Evolutionary conservation across 2,797 vertebrate genomes (phyloP).

Genomic region (Kryptopterus vitreolus): DNA sequence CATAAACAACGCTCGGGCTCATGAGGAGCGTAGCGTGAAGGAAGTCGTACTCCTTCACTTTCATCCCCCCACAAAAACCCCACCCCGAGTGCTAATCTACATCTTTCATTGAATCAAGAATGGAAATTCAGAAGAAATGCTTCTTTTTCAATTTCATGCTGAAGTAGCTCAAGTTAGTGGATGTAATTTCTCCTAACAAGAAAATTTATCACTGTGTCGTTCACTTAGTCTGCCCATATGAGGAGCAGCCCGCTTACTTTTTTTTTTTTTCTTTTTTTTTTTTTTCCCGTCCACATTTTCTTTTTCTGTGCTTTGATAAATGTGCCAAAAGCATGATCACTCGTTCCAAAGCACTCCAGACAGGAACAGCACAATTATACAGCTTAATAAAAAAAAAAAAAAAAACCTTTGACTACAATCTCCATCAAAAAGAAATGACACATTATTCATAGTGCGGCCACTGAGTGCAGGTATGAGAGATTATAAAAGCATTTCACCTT

Average conservation of each 20-base stretch:
- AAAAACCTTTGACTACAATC: slow-evolving; percentile 69
- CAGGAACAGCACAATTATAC: slow-evolving; percentile 78
- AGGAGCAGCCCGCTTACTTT: slow-evolving; percentile 69
- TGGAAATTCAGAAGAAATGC: slow-evolving; percentile 98
- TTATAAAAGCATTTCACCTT: slow-evolving; percentile 45
- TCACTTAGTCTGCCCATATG: slow-evolving; percentile 85
- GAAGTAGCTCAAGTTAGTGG: slow-evolving; percentile 98
- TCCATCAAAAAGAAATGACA: slow-evolving; percentile 68
- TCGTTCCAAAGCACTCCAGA: slow-evolving; percentile 74
- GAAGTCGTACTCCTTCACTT: slow-evolving; percentile 62
- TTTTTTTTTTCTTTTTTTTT: not conserved
- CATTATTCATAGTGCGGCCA: slow-evolving; percentile 59
- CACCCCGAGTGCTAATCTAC: slow-evolving; percentile 82
- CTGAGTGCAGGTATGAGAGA: slow-evolving; percentile 35
- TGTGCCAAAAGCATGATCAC: slow-evolving; percentile 81
- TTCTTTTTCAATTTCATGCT: slow-evolving; percentile 99
- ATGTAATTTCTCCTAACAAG: slow-evolving; percentile 99
- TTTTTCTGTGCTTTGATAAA: slow-evolving; percentile 82
- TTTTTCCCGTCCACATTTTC: slow-evolving; percentile 72
- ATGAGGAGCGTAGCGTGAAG: slow-evolving; percentile 73
- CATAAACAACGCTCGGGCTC: slow-evolving; percentile 76
- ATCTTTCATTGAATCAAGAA: slow-evolving; percentile 98
- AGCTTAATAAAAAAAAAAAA: slow-evolving; percentile 71
- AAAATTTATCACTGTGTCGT: slow-evolving; percentile 98
- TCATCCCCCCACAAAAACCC: slow-evolving; percentile 62